Evolutionary conservation across 2,888 invertebrate genomes (phyloP), one percentile per base, ranked within the genome.

Genomic region (Caenorhabditis zanzibari): DNA sequence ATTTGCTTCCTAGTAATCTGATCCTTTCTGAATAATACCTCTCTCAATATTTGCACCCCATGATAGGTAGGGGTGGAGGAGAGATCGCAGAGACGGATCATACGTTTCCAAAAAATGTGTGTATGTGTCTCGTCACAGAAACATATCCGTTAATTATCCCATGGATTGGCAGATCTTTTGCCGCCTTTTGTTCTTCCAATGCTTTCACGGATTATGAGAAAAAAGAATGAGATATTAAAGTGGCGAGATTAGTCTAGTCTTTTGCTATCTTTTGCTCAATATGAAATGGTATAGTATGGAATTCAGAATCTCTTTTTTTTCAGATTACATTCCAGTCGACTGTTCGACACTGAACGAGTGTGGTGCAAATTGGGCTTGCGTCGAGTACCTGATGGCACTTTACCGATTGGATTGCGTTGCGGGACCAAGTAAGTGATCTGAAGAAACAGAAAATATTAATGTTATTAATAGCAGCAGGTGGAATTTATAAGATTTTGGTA

Each of bases 391-490:
- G 44, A 68, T 68, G 59, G 47, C 41, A 26, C 73, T 74, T 26
- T 81, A 81, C 49, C 81, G 81, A 41, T 38, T 81, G 16, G 73
- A 81, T 49, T 81, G 81, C 28, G 73, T 81, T 35, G 44, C 58
- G 4, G 49, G 61, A 49, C 58, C 79, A 66, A 66, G 79, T 80
- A 66, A 35, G 28, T 6, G 1, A 24, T 59, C 12, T 10, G 16
- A 52, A n/a, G 38, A 49, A 24, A 61, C 28, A 49, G 32, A 41
- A 16, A 41, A n/a, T 56, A 19, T 58, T n/a, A 35, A 41, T 58
- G 22, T 12, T 58, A 56, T 32, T 44, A 24, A 24, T 58, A 71
- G 71, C 1, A 19, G 41, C 58, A 58, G 71, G 38, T 54, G 69
- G 54, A 58, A 28, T 64, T 0, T n/a, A 5, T 4, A 24, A 14